Base-by-base conservation (phyloP, 1,140 invertebrate species). In the Brachionus koreanus region DNA sequence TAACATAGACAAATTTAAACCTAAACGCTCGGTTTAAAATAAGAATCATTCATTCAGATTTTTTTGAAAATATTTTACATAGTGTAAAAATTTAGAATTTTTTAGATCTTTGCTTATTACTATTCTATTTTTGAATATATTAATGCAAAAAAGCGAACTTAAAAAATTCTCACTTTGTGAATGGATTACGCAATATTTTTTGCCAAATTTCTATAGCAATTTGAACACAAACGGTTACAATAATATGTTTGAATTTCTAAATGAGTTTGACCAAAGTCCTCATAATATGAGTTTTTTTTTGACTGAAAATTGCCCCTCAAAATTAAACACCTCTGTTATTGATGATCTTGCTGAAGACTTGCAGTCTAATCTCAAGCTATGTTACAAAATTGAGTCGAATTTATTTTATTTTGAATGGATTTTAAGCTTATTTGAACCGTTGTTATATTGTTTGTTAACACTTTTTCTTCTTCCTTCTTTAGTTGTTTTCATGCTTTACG, bases 361-460 rank as follows among this genome's bases (percentile, higher is more conserved):
- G 52, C 5, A 12, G 10, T 61, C 61, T 79, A 61, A 79, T 65
- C 23, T 79, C 7, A 57, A 61, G 3, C 23, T 61, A 6, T 79
- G 76, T 13, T 79, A 61, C 25, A 65, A 79, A 42, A 39, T 79
- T 5, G 76, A 79, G 39, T 79, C 76, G 12, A 79, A 82, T 37
- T 43, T 82, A 3, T 39, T 69, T 10, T 82, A 82, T 69, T 52
- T 82, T 37, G 61, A 29, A n/a, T 82, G 79, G 79, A 37, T 82
- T 42, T 65, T 65, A n/a, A 35, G 29, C 33, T 43, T 82, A 35
- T 82, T 65, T 35, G 33, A 49, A 35, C 79, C 79, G 7, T 39
- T 65, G n/a, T 23, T 82, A 1, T 69, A 46, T 46, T n/a, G 10
- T 42, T 35, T 82, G 49, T 67, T 82, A 49, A 39, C 79, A 52